Base-by-base conservation (phyloP, 2,113 vertebrate species). In the Girardinichthys multiradiatus region DNA sequence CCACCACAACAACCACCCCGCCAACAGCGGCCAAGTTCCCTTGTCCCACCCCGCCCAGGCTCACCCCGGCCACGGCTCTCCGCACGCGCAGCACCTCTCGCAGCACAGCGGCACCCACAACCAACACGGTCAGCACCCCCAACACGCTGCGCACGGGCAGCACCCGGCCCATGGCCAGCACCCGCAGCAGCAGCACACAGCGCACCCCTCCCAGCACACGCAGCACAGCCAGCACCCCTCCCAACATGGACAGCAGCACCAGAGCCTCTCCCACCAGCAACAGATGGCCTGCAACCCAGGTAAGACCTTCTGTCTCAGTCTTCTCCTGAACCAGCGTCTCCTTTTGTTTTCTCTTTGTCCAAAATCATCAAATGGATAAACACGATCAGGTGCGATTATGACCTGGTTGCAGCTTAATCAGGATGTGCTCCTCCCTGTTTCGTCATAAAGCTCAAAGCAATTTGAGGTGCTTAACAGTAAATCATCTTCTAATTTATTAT, bases 281-380 rank as follows among this genome's bases (percentile, higher is more conserved):
- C 95, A 96, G 91, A 94, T 97, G 91, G 91, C 95, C 91, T 97
- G 96, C 93, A 95, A 92, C 91, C 92, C 95, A 74, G 96, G 96
- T 97, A 94, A 96, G 95, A 81, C 70, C 68, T 27, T 70, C 62
- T 35, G 64, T 27, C 80, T n/a, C 35, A 28, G 63, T 66, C 60
- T 59, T 35, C 70, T 13, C 37, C 35, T 63, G 57, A 54, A 54
- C 27, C 45, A 6, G 57, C 61, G 0, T 45, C 19, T 9, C 33
- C 59, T 64, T 11, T 33, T 37, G 33, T 72, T 67, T 51, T 48
- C 73, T 72, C 74, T 27, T 74, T 70, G 58, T 69, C 68, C 24
- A 57, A 57, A 54, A 80, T 61, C 65, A 71, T 84, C 72, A 64
- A 45, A 45, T 63, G 59, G 21, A 68, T 64, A 42, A 54, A 37